Conservation (phyloP, 1,140 invertebrate genomes). For the Mizuhopecten yessoensis region DNA sequence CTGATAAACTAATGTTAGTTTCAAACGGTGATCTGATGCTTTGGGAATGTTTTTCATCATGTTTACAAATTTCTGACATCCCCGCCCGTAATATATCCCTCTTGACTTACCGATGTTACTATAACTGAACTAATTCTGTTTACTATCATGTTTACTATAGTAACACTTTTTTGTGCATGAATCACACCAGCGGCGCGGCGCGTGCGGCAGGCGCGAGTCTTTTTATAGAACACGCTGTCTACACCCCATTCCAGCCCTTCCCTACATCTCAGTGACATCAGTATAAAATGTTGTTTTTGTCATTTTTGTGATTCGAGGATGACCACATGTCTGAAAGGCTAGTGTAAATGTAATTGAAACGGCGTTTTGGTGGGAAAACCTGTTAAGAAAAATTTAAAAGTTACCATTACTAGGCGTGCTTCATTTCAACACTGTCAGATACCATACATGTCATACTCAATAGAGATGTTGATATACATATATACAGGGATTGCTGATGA, state of each 20-base stretch:
- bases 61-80: too few species aligned
- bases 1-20: too few species aligned
- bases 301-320: background rate
- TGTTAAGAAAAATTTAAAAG: background rate
- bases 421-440: background rate
- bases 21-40: too few species aligned
- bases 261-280: background rate
- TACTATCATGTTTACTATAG: slow-evolving; percentile 32
- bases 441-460: background rate
- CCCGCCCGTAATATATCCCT: background rate
- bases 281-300: background rate
- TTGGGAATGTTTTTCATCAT: background rate
- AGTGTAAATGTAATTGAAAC: background rate
- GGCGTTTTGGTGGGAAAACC: background rate
- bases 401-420: background rate
- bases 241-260: slow-evolving; percentile 30
- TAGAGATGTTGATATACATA: background rate
- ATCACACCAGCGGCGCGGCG: background rate
- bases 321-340: background rate
- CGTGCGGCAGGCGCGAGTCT: background rate
- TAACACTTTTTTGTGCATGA: background rate
- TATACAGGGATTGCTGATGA: background rate
- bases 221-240: background rate
- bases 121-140: background rate
- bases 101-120: background rate